Percentiles rank a stretch among this genome's conserved stretches.
phyloP scores from a whole-genome alignment of 2,113 vertebrate species.

The Galemys pyrenaicus region DNA sequence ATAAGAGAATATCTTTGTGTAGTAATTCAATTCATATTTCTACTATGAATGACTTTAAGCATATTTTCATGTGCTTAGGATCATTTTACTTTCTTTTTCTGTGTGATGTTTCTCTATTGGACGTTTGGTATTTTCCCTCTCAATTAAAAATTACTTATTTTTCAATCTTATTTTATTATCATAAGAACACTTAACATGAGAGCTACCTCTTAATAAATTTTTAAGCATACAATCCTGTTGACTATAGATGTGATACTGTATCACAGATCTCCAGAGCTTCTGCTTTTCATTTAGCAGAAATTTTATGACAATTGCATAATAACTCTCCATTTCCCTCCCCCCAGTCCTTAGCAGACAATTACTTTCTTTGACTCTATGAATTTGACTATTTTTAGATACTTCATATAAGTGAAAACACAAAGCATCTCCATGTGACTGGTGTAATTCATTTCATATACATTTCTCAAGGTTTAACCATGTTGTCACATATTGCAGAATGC shows the following conservation, averaged over 20 bases:
- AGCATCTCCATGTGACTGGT: neutral
- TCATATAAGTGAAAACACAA: neutral
- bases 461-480: neutral
- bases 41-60: conserved; percentile 31
- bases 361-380: neutral
- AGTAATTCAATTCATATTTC: neutral
- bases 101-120: neutral
- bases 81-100: conserved; percentile 7
- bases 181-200: neutral
- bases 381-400: neutral
- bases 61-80: conserved; percentile 14
- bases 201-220: neutral
- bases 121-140: neutral
- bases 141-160: neutral
- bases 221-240: neutral
- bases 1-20: conserved; percentile 31
- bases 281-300: neutral
- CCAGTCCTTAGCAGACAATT: neutral
- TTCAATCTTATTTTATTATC: neutral
- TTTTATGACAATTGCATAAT: neutral
- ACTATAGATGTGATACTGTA: neutral
- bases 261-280: neutral
- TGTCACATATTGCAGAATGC: neutral
- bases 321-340: neutral
- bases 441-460: neutral